A percentile compares a stretch with the other conserved stretches of the same genome.
These are phyloP conservation scores for Brachirus orientalis DNA, from an alignment of 2,113 vertebrate species.

Conservation along the genomic window DNA sequence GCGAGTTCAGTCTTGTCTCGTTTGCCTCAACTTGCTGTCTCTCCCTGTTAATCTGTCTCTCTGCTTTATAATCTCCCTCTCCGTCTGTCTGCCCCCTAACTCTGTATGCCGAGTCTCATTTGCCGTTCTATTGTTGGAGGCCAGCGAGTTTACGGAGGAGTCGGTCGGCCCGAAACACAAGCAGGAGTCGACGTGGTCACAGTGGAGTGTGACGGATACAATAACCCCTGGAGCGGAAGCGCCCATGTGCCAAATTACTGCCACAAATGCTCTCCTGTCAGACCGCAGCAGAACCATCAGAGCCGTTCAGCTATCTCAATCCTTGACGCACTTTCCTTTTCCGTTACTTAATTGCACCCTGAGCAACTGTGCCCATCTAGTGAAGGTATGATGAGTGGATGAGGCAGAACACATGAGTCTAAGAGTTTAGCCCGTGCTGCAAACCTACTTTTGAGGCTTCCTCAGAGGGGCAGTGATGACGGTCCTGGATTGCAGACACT, in stretches of 20 bases:
- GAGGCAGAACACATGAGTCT: no score
- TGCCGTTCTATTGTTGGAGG: slow-evolving; percentile 56
- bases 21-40: slow-evolving; percentile 28
- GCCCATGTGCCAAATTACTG: slow-evolving; percentile 80
- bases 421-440: no score
- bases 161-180: slow-evolving; percentile 63
- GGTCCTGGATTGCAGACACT: no score
- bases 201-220: slow-evolving; percentile 73
- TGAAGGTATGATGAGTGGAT: slow-evolving; percentile 35
- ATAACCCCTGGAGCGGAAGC: slow-evolving; percentile 73
- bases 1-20: not conserved
- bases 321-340: slow-evolving; percentile 37
- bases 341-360: slow-evolving; percentile 57
- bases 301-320: slow-evolving; percentile 46
- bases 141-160: slow-evolving; percentile 49
- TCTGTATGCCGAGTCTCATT: slow-evolving; percentile 46
- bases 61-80: slow-evolving; percentile 11
- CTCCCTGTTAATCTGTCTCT: slow-evolving; percentile 48
- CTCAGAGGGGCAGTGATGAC: no score
- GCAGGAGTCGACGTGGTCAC: slow-evolving; percentile 43
- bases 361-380: slow-evolving; percentile 26
- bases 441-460: no score
- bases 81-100: slow-evolving; percentile 8
- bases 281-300: slow-evolving; percentile 37
- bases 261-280: slow-evolving; percentile 69